Base-by-base conservation (phyloP, 2,797 vertebrate genomes). In the Hoplostethus mediterraneus region DNA sequence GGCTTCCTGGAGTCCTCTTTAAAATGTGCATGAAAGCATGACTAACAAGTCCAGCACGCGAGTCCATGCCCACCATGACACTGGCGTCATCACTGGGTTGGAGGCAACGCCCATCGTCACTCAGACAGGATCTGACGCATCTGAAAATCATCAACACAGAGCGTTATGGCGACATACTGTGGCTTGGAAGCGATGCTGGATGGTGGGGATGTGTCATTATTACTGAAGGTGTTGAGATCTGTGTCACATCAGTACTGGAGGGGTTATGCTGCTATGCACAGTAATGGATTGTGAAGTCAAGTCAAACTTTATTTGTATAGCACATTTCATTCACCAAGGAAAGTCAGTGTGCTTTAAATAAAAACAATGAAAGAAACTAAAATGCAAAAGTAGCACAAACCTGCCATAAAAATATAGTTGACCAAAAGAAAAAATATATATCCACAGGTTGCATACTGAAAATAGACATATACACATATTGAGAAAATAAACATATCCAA, bases 11-110 rank as follows among this genome's bases (percentile, higher is more conserved):
- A 95, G 90, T 89, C 91, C 86, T 94, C 90, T 92, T 94, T 94
- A 93, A 94, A 93, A 80, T 94, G 94, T 91, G 94, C 94, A 95
- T 79, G 89, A 80, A 85, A 86, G 87, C 93, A 49, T 94, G 87
- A 92, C 89, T 95, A 96, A 95, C 91, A 79, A 82, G 88, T 87
- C 25, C 81, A 77, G 87, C 84, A 82, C 67, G 79, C 76, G 77
- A 91, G 73, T 83, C 73, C 86, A 86, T 67, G 72, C 80, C 82
- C 71, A 71, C 86, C 75, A 49, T 86, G 79, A 87, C 82, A 69
- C 64, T 60, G 60, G 63, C 72, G 63, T 84, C 85, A 77, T 84
- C 66, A 1, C 75, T 63, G 70, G 62, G 81, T 79, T 69, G 75
- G 59, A 67, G 75, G 80, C 53, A 59, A 58, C 55, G 47, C 85